Conservation (phyloP, 2,113 vertebrate species). For the Bolborhynchus lineola region DNA sequence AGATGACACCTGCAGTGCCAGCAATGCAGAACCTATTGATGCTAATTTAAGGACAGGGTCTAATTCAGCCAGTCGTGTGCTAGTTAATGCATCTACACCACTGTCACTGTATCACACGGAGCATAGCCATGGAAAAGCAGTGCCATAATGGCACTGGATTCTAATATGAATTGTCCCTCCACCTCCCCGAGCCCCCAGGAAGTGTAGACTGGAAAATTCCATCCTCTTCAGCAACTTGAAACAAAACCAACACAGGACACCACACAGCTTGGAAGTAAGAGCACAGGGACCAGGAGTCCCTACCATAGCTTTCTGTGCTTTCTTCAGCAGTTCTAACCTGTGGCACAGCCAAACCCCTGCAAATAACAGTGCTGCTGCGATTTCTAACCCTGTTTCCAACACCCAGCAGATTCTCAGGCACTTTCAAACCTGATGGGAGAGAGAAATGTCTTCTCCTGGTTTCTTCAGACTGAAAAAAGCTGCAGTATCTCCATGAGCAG, state of each 20-base stretch:
- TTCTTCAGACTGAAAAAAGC: neutral
- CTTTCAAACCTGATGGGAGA: neutral
- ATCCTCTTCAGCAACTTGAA: neutral
- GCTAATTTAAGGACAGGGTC: neutral
- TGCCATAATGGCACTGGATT: neutral
- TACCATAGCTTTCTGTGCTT: neutral
- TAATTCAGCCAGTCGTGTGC: neutral
- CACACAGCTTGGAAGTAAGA: neutral
- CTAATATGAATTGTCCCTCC: neutral
- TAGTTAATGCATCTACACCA: neutral
- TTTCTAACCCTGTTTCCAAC: neutral
- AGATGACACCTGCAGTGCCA: neutral
- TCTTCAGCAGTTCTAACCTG: neutral
- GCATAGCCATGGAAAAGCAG: neutral
- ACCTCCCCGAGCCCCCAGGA: neutral
- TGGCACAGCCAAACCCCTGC: neutral
- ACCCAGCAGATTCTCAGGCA: neutral
- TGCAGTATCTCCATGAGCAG: neutral
- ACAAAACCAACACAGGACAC: neutral
- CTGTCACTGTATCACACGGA: neutral
- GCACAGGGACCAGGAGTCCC: neutral
- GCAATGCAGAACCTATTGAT: neutral
- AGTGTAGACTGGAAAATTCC: neutral
- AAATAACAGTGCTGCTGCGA: rapidly evolving
- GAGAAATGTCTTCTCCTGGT: neutral